phyloP scores from a whole-genome alignment of 1,140 invertebrate species.

The roundworm (Caenorhabditis elegans) region WBcel235 BX284605.5:5944501-5945000 shows the following conservation, averaged over 20 bases:
- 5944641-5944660: no score
- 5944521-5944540: not conserved
- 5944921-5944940: slow-evolving; percentile 55
- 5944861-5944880: not conserved
- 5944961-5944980: slow-evolving; percentile 55
- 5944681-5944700: not conserved
- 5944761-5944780: not conserved
- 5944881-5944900: not conserved
- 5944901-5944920: slow-evolving; percentile 34
- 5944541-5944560: slow-evolving; percentile 10
- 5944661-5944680: not conserved
- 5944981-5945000: slow-evolving; percentile 51
- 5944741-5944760: not conserved
- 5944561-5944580: no score
- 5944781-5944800: not conserved
- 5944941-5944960: slow-evolving; percentile 51
- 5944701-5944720: not conserved
- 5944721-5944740: not conserved
- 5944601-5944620: no score
- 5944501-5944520: not conserved
- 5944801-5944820: not conserved
- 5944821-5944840: not conserved
- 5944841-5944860: no score
- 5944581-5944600: not conserved
- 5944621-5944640: no score